phyloP scores from a whole-genome alignment of 1,140 invertebrate genomes.

The Trichomalopsis sarcophagae region DNA sequence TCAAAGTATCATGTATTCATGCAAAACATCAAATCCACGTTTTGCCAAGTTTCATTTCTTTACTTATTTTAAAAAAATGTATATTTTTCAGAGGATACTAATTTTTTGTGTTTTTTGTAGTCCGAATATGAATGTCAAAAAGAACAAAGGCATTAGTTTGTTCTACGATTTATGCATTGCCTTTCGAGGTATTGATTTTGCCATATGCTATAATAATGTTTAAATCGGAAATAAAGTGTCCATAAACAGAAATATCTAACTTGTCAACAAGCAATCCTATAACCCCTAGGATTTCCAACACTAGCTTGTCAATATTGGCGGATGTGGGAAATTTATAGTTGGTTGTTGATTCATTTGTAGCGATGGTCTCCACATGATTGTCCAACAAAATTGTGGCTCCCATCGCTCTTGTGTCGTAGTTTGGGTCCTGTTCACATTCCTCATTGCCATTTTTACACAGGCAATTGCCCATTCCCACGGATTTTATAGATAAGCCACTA shows the following conservation, averaged over 20 bases:
- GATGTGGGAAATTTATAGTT: constrained; percentile 71
- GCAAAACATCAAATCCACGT: no score
- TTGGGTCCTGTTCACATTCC: constrained; percentile 27
- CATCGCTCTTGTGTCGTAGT: constrained; percentile 23
- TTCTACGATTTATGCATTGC: not conserved
- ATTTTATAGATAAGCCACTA: constrained; percentile 50
- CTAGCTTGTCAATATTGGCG: constrained; percentile 80
- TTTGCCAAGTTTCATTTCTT: no score
- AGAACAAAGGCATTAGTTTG: not conserved
- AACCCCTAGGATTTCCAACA: constrained; percentile 86
- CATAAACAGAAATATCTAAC: constrained; percentile 70
- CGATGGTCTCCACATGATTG: constrained; percentile 59
- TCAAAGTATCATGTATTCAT: not conserved
- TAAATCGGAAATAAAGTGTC: not conserved
- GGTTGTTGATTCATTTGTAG: constrained; percentile 56
- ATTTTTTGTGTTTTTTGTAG: no score
- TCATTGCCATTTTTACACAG: constrained; percentile 78
- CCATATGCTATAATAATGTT: not conserved
- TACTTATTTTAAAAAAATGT: no score
- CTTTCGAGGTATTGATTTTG: no score
- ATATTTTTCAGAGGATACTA: no score
- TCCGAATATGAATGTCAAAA: not conserved
- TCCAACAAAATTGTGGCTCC: constrained; percentile 67
- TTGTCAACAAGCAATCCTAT: constrained; percentile 90
- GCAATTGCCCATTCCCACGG: constrained; percentile 78